These are phyloP conservation scores for Oreochromis aureus DNA, from an alignment of 2,113 vertebrate genomes.

Conservation along the genomic window DNA sequence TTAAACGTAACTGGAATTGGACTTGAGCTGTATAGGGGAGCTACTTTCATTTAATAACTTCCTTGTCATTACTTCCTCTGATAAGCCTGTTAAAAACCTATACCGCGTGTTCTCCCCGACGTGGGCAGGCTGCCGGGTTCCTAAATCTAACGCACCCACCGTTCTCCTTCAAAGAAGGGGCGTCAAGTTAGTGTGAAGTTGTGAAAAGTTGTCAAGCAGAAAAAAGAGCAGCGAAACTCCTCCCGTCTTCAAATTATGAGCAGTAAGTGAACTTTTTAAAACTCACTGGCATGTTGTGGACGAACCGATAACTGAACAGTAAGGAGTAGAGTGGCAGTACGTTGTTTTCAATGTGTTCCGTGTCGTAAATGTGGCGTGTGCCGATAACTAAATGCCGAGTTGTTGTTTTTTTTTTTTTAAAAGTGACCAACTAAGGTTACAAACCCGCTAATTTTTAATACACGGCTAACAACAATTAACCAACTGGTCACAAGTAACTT, in stretches of 20 bases:
- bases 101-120: background rate
- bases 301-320: background rate
- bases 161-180: constrained; percentile 38
- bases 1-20: background rate
- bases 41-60: background rate
- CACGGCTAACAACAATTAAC: constrained; percentile 36
- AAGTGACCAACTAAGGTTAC: constrained; percentile 26
- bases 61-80: background rate
- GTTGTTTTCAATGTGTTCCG: background rate
- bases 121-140: rapidly evolving
- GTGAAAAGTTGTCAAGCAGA: constrained; percentile 73
- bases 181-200: constrained; percentile 76
- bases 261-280: constrained; percentile 74
- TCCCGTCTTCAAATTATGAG: constrained; percentile 77
- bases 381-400: background rate
- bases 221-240: constrained; percentile 75
- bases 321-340: background rate
- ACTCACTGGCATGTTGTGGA: constrained; percentile 6
- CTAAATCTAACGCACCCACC: constrained; percentile 3
- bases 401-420: background rate
- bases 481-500: background rate
- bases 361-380: background rate
- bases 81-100: background rate
- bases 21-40: background rate
- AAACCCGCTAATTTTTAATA: constrained; percentile 37